Evolutionary conservation across 2,113 vertebrate species (phyloP).

Genomic region (Ginglymostoma cirratum): DNA sequence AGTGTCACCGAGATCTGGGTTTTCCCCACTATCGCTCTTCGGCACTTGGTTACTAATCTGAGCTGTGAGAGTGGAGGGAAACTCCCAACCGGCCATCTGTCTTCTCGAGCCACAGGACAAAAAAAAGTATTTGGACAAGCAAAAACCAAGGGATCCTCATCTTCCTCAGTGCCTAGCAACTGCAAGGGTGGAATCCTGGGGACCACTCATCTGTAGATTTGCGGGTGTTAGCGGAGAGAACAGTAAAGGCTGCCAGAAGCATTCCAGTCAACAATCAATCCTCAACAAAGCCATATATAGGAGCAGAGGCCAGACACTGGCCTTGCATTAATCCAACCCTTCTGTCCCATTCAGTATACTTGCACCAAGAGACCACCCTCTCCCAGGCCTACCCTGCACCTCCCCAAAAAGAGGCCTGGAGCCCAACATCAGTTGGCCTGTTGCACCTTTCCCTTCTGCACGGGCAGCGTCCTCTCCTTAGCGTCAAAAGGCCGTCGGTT

Average conservation of each 20-base stretch:
- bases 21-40: not conserved
- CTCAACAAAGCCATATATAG: not conserved
- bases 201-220: not conserved
- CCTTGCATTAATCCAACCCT: not conserved
- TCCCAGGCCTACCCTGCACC: not conserved
- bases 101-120: not conserved
- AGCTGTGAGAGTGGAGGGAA: not conserved
- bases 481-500: not conserved
- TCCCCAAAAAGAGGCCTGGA: too few species aligned
- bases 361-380: not conserved
- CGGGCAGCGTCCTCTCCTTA: not conserved
- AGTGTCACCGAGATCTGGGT: not conserved
- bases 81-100: not conserved
- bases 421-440: too few species aligned
- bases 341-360: not conserved
- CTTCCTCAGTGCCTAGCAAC: not conserved
- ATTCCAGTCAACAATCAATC: not conserved
- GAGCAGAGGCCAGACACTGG: not conserved
- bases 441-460: too few species aligned
- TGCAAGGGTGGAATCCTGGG: not conserved
- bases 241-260: not conserved
- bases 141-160: not conserved
- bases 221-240: not conserved
- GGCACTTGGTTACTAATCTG: not conserved
- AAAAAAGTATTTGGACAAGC: not conserved